Evolutionary conservation across 2,113 vertebrate genomes (phyloP), one percentile per base, ranked within the genome.

Genomic region (Puma concolor): DNA sequence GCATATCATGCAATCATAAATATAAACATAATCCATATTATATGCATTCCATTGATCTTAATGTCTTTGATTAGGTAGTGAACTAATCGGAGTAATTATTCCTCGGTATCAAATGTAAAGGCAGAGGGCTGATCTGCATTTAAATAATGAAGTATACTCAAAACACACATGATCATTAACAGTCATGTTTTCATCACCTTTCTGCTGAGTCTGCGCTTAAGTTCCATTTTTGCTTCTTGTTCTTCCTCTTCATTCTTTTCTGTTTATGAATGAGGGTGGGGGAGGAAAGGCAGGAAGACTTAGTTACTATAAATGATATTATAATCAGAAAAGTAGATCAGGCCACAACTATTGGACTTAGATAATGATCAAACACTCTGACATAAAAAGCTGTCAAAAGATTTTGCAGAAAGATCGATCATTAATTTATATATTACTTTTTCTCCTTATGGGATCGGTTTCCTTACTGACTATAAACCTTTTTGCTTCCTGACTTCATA

Each of bases 221-320:
- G 99, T 99, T 99, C 99, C 98, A 99, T 99, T 98, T 99, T 99
- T 97, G 99, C 99, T 99, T 99, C 99, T 60, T 99, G 99, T 89
- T 99, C 99, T 96, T 99, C 99, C 85, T 99, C 99, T 98, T 99
- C 99, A 98, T 99, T 99, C 97, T 99, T 99, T 97, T 99, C 99
- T 99, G 99, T 98, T 98, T 98, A 97, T 95, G 95, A 97, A 97
- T 97, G 79, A 48, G 94, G 31, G 97, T 15, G 10, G 14, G 69
- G 44, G 50, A 29, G 48, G 96, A 95, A 67, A 83, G n/a, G 29
- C 88, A 87, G 94, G 82, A 97, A 90, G 52, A 98, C 64, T 97
- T 95, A 96, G 95, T 84, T 93, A 97, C 74, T 94, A 74, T 48
- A 94, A 95, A 87, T 77, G 36, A 67, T 64, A 77, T 36, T 76